Percentiles rank a stretch among this genome's conserved stretches.
Conservation (phyloP, 2,113 vertebrate genomes). For the Urocolius indicus region DNA sequence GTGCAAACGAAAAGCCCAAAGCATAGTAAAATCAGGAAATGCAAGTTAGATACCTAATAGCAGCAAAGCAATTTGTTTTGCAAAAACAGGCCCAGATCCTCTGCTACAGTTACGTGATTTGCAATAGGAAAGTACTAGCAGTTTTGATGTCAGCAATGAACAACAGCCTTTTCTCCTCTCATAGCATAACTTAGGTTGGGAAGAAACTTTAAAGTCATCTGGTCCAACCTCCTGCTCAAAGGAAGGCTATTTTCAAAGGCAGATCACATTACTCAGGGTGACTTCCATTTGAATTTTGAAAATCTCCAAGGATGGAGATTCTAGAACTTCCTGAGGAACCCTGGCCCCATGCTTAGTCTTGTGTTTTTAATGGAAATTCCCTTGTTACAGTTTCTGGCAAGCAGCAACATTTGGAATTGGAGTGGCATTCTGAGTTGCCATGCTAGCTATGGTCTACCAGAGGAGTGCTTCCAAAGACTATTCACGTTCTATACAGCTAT, state of each 20-base stretch:
- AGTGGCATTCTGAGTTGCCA: background rate
- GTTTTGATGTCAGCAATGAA: background rate
- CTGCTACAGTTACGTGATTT: background rate
- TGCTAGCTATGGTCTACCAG: background rate
- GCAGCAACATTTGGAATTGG: background rate
- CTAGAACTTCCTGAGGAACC: background rate
- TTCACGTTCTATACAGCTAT: background rate
- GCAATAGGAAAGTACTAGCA: background rate
- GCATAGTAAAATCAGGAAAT: background rate
- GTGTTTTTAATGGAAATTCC: background rate
- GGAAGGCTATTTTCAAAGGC: background rate
- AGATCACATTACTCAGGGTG: background rate
- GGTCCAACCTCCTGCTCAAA: background rate
- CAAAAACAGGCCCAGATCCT: background rate
- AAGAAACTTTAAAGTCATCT: background rate
- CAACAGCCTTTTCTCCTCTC: background rate
- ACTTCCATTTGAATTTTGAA: background rate
- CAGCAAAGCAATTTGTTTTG: background rate
- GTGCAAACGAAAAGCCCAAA: constrained; percentile 3
- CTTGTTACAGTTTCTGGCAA: background rate
- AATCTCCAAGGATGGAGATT: background rate
- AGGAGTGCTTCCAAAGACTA: background rate
- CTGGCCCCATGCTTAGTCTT: background rate
- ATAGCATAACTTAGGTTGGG: background rate
- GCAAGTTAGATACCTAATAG: background rate